Conservation (phyloP, 2,113 vertebrate genomes). For the Jacana jacana region DNA sequence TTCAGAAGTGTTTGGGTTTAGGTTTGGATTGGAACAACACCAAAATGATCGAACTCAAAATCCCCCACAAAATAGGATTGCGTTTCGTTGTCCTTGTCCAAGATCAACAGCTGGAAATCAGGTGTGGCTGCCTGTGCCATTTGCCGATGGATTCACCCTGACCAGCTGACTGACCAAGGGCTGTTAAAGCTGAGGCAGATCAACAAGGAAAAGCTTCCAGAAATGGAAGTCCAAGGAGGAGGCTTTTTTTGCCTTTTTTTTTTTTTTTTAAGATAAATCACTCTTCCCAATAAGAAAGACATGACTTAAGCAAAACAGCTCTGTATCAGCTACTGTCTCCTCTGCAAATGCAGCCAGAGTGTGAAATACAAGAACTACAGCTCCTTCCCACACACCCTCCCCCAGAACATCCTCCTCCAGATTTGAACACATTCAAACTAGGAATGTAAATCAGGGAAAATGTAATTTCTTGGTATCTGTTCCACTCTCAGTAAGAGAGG, state of each 20-base stretch:
- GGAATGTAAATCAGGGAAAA: slow-evolving; percentile 13
- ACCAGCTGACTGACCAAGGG: neutral
- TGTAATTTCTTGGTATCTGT: slow-evolving; percentile 21
- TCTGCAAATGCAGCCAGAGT: neutral
- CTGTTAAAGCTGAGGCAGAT: neutral
- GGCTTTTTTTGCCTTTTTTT: neutral
- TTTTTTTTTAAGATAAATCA: neutral
- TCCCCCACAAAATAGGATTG: neutral
- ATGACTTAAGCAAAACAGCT: neutral
- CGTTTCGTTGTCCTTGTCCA: neutral
- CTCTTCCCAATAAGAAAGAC: neutral
- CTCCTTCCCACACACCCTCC: neutral
- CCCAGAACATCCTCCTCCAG: neutral
- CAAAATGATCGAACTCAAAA: neutral
- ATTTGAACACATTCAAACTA: slow-evolving; percentile 23
- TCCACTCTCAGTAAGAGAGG: neutral
- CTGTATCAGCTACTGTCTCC: neutral
- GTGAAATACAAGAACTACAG: neutral
- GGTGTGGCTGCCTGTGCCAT: rapidly evolving
- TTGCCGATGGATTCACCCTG: neutral
- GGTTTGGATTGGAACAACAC: neutral
- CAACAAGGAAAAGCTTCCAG: neutral
- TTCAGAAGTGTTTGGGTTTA: neutral
- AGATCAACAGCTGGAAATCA: slow-evolving; percentile 9
- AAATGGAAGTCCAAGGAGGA: neutral